Conservation (phyloP, 2,113 vertebrate genomes). For the Lampris incognitus region DNA sequence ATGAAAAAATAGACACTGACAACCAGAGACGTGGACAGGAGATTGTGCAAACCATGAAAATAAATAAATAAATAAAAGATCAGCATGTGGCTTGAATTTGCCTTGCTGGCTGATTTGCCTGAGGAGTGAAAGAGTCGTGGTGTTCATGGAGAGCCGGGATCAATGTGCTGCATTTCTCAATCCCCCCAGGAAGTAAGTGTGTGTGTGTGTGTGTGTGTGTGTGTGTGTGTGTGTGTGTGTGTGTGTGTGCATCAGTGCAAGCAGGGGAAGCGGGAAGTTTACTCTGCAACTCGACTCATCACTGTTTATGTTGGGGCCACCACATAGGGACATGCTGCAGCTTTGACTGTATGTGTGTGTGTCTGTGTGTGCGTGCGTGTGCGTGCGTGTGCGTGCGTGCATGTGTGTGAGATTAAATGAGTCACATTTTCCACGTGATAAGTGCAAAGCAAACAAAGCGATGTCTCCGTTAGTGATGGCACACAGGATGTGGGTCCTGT, state of each 20-base stretch:
- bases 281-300: slow-evolving; percentile 66
- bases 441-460: slow-evolving; percentile 69
- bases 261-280: slow-evolving; percentile 69
- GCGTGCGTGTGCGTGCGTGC: background rate
- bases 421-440: slow-evolving; percentile 71
- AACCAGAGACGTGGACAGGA: background rate
- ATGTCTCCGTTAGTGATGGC: slow-evolving; percentile 53
- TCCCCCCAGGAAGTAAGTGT: slow-evolving; percentile 69
- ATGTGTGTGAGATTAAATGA: slow-evolving; percentile 56
- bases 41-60: background rate
- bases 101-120: slow-evolving; percentile 10
- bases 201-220: slow-evolving; percentile 32
- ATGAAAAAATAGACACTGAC: no score
- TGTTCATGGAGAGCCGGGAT: slow-evolving; percentile 26
- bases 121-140: slow-evolving; percentile 42
- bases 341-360: slow-evolving; percentile 23
- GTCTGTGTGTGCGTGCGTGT: background rate
- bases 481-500: slow-evolving; percentile 55
- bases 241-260: slow-evolving; percentile 64
- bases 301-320: slow-evolving; percentile 77
- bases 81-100: slow-evolving; percentile 64
- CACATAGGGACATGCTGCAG: slow-evolving; percentile 37
- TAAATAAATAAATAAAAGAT: background rate
- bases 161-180: slow-evolving; percentile 46
- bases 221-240: slow-evolving; percentile 34